These are phyloP conservation scores for Sternotherus odoratus DNA, from an alignment of 2,797 vertebrate genomes.

Conservation along the genomic window DNA sequence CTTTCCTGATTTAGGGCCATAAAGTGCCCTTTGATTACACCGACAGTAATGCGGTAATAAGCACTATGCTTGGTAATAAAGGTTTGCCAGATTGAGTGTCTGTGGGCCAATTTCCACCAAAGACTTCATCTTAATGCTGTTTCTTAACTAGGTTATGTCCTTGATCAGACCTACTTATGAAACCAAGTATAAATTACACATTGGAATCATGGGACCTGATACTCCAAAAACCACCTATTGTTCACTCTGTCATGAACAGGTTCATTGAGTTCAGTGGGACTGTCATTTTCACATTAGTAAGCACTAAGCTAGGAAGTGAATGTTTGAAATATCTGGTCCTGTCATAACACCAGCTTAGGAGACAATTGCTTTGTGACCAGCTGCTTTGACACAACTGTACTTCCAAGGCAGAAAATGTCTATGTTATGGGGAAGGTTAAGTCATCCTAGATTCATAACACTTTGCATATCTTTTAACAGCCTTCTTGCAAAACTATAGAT, in stretches of 20 bases:
- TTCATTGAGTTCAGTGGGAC: neutral
- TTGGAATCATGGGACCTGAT: neutral
- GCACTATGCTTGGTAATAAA: neutral
- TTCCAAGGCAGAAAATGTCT: neutral
- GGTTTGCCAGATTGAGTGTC: neutral
- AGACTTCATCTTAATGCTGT: rapidly evolving
- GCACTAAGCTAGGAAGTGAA: neutral
- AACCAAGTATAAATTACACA: neutral
- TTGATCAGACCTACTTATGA: neutral
- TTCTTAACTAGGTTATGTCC: neutral
- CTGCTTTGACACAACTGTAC: neutral
- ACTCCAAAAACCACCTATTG: rapidly evolving
- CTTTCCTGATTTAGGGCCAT: neutral
- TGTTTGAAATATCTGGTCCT: neutral
- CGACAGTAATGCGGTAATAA: neutral
- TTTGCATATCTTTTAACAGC: neutral
- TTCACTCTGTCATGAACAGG: neutral
- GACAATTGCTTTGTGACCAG: neutral
- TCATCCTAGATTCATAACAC: neutral
- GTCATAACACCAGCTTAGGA: neutral
- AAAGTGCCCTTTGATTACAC: neutral
- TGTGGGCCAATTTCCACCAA: neutral
- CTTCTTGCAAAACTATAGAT: neutral
- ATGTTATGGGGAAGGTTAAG: neutral
- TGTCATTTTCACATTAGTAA: rapidly evolving